Evolutionary conservation across 2,113 vertebrate genomes (phyloP).

Genomic region (Eulacestoma nigropectus): DNA sequence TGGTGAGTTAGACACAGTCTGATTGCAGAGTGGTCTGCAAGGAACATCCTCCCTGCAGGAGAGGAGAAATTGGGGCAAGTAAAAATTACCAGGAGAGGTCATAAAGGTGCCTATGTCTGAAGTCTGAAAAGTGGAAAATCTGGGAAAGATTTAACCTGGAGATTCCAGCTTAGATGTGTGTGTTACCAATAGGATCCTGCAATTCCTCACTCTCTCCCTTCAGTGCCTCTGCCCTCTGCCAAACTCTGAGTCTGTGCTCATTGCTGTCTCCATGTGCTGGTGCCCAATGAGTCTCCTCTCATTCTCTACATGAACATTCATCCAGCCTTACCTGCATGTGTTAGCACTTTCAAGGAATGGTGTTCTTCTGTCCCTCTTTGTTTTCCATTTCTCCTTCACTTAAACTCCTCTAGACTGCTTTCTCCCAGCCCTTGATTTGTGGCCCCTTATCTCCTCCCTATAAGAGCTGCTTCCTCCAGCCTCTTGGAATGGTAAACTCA

Average conservation of each 20-base stretch:
- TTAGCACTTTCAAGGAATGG: neutral
- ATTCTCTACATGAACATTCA: neutral
- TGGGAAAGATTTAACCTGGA: neutral
- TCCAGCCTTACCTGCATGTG: neutral
- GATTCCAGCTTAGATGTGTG: neutral
- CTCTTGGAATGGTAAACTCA: neutral
- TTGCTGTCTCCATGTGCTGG: neutral
- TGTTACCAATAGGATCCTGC: neutral
- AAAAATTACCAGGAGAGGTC: neutral
- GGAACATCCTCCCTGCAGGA: neutral
- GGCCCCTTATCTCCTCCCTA: neutral
- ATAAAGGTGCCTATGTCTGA: neutral
- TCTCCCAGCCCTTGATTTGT: neutral
- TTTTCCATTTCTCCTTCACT: neutral
- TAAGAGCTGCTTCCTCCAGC: neutral
- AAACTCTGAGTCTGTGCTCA: neutral
- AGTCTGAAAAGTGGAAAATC: neutral
- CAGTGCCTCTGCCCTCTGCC: neutral
- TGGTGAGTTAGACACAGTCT: neutral
- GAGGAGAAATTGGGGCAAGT: neutral
- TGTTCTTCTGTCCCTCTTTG: neutral
- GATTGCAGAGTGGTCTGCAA: neutral
- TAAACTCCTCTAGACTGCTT: neutral
- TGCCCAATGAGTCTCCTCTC: accelerated
- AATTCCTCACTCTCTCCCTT: neutral